These are phyloP conservation scores for Cordilura impudica DNA, from an alignment of 2,888 invertebrate species.

Conservation along the genomic window DNA sequence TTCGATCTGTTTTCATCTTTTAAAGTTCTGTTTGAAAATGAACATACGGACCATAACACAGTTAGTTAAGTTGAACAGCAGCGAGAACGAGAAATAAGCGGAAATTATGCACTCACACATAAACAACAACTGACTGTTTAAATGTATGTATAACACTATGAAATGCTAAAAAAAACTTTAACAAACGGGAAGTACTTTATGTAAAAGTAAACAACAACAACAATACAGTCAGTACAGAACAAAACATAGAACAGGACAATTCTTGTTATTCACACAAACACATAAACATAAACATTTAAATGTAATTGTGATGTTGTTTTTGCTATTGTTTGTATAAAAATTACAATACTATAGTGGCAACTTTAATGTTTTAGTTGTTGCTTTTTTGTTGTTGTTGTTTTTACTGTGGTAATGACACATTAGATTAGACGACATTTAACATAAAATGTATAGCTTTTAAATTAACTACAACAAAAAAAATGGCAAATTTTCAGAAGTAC, in stretches of 20 bases:
- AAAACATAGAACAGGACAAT: conserved; percentile 20
- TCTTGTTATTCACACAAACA: conserved; percentile 28
- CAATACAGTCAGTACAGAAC: conserved; percentile 31
- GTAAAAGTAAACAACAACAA: conserved; percentile 54
- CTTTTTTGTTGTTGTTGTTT: conserved; percentile 45
- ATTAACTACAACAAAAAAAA: conserved; percentile 3
- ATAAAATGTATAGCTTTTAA: conserved; percentile 1
- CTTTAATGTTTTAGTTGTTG: conserved; percentile 38
- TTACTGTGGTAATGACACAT: conserved; percentile 50
- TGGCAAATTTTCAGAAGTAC: neutral
- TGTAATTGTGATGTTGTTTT: conserved; percentile 19
- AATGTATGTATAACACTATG: conserved; percentile 5
- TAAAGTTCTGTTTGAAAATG: neutral
- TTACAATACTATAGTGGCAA: conserved; percentile 58
- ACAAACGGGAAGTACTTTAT: conserved; percentile 58
- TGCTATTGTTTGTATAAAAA: conserved; percentile 16
- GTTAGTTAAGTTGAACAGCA: conserved; percentile 1
- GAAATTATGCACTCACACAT: conserved; percentile 41
- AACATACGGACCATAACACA: neutral
- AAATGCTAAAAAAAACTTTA: conserved; percentile 34
- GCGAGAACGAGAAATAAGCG: neutral
- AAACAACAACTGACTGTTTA: conserved; percentile 12
- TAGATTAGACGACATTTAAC: conserved; percentile 42
- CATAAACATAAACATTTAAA: conserved; percentile 36
- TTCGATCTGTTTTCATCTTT: too few relatives aligned